Base-by-base conservation (phyloP, 2,888 invertebrate genomes). In the Sthenelais limicola region DNA sequence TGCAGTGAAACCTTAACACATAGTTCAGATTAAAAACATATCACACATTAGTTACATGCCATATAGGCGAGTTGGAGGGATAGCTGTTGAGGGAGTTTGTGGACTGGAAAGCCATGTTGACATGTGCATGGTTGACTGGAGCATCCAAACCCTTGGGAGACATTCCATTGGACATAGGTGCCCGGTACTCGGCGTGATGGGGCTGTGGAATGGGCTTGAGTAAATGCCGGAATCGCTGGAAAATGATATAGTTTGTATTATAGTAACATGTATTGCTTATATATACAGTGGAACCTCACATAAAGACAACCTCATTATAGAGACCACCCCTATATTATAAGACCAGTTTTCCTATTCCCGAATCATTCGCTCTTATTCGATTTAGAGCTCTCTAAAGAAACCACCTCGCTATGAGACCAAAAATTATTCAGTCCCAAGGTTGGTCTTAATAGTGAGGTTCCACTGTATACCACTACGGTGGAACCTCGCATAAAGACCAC, bases 41-140 rank as follows among this genome's bases (percentile, higher is more conserved):
- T 7, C 9, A 56, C 7, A 56, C 56, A 32, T 56, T 56, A 1
- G 56, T 56, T n/a, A 56, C 56, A n/a, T 56, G 56, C 56, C 56
- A 56, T 18, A 56, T 56, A n/a, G 56, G 56, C 12, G 56, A 56
- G 18, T 15, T 56, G 15, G 30, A 33, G 9, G 9, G 9, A 33
- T 56, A 56, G 3, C 1, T 3, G 52, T 21, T 18, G 15, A 18
- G 18, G 15, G 1, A 33, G 9, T 28, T 32, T 32, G 28, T 18
- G 30, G 30, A 18, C 15, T 3, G 12, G 12, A 33, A 32, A n/a
- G 56, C 56, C 32, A 32, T 15, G 56, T 56, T 56, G 15, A 28
- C 32, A 15, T 28, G 28, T 7, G 32, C 56, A 32, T 56, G 56
- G 52, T 43, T 43, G 7, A 49, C 7, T 7, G 49, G 7, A n/a